A percentile compares a stretch with the other conserved stretches of the same genome.
These are phyloP conservation scores for Lochmaea capreae DNA, from an alignment of 2,888 invertebrate genomes.

Conservation along the genomic window DNA sequence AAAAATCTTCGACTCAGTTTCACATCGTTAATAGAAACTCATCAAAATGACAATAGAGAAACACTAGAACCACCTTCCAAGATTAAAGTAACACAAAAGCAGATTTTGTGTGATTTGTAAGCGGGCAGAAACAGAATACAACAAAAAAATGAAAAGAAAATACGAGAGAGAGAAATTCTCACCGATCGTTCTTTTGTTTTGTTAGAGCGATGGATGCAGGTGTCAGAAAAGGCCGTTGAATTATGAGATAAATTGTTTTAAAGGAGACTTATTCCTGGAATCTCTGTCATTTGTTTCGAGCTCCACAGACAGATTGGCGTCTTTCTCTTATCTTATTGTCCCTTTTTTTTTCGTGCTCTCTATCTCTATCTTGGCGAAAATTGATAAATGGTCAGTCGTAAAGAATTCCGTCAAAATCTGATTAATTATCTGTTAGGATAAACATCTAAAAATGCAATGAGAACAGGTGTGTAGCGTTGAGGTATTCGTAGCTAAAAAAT, in stretches of 20 bases:
- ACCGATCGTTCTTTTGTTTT: slow-evolving; percentile 41
- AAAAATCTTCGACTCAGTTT: slow-evolving; percentile 8
- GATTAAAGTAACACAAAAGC: slow-evolving; percentile 21
- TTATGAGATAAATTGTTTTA: slow-evolving; percentile 55
- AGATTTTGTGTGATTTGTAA: slow-evolving; percentile 39
- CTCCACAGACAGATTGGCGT: slow-evolving; percentile 47
- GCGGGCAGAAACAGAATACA: slow-evolving; percentile 20
- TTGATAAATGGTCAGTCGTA: slow-evolving; percentile 21
- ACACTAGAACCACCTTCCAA: slow-evolving; percentile 4
- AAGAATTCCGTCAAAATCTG: slow-evolving; percentile 27
- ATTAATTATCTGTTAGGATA: slow-evolving; percentile 22
- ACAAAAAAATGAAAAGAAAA: slow-evolving; percentile 12
- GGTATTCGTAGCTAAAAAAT: neutral
- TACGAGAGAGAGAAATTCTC: slow-evolving; percentile 33
- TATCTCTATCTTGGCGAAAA: slow-evolving; percentile 15
- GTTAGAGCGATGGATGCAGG: slow-evolving; percentile 46
- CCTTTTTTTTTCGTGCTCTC: slow-evolving; percentile 20
- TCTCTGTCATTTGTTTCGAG: slow-evolving; percentile 48
- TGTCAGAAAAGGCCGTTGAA: slow-evolving; percentile 48
- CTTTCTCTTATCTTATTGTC: slow-evolving; percentile 19
- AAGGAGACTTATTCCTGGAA: slow-evolving; percentile 49
- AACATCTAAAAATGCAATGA: neutral
- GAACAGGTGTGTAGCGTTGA: neutral
- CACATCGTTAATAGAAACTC: slow-evolving; percentile 28
- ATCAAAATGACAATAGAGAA: slow-evolving; percentile 22